Evolutionary conservation across 2,113 vertebrate genomes (phyloP), one percentile per base, ranked within the genome.

Genomic region (Chaetops frenatus): DNA sequence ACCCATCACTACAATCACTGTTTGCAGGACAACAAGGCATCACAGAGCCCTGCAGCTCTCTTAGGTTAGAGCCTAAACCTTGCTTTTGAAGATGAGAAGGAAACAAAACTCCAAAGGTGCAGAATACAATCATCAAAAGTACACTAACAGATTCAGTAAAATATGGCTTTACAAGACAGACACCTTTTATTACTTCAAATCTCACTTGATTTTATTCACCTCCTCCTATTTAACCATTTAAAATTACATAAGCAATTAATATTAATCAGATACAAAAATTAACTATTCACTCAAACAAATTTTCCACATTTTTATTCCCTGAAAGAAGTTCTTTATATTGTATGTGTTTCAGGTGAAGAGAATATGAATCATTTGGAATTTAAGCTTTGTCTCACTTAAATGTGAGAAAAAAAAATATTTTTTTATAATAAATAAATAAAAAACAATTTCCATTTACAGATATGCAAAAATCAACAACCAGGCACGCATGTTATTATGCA

Each of bases 181-280:
- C 40, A 94, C 18, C 35, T 97, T 94, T 97, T 95, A 95, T 95
- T 88, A 95, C 95, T 95, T 94, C 88, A 97, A 95, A 57, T 91
- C 67, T 95, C 15, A 25, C 40, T 77, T 97, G 81, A 96, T 94
- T 96, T 97, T 94, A 56, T 96, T 82, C 88, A 93, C 33, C n/a
- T 93, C 31, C 92, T 92, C 93, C 93, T 96, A 54, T 24, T 40
- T 58, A 82, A 82, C 60, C 78, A 94, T 93, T 98, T 97, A 95
- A 97, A 97, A 94, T 95, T 95, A 93, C 87, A 93, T 79, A 91
- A 96, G 81, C 44, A 94, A 91, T 95, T 96, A 97, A 95, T 97
- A 96, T 96, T 93, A 97, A 97, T 95, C 87, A 97, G 85, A 81
- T 92, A 86, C 86, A 96, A 97, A 78, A 74, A 92, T 81, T 94